Conservation (phyloP, 2,888 invertebrate species). For the Timema cristinae region DNA sequence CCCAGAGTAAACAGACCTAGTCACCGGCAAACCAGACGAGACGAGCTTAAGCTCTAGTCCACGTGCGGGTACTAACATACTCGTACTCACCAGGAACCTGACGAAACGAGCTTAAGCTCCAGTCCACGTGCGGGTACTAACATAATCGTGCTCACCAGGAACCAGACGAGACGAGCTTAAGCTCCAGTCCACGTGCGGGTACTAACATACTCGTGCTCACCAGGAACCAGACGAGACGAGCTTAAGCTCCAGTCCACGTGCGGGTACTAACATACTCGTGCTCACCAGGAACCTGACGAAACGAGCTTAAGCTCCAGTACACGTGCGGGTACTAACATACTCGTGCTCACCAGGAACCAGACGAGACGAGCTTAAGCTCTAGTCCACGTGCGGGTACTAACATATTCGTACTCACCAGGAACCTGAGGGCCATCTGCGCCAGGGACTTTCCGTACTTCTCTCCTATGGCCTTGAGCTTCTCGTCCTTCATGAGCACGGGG, state of each 20-base stretch:
- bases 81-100: conserved; percentile 52
- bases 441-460: conserved; percentile 59
- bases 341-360: not conserved
- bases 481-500: conserved; percentile 62
- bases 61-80: too few species aligned
- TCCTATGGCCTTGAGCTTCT: conserved; percentile 57
- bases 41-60: too few species aligned
- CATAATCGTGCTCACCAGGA: conserved; percentile 45
- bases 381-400: too few species aligned
- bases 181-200: too few species aligned
- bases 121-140: too few species aligned
- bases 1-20: too few species aligned
- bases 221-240: conserved; percentile 56
- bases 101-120: conserved; percentile 39
- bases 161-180: conserved; percentile 50
- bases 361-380: too few species aligned
- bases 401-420: conserved; percentile 45
- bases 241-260: too few species aligned
- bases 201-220: conserved; percentile 37
- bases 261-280: not conserved
- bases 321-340: too few species aligned
- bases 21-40: too few species aligned
- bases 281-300: conserved; percentile 59
- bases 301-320: too few species aligned
- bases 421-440: conserved; percentile 68